phyloP scores from a whole-genome alignment of 1,140 invertebrate species.

The Drosophila gunungcola region DNA sequence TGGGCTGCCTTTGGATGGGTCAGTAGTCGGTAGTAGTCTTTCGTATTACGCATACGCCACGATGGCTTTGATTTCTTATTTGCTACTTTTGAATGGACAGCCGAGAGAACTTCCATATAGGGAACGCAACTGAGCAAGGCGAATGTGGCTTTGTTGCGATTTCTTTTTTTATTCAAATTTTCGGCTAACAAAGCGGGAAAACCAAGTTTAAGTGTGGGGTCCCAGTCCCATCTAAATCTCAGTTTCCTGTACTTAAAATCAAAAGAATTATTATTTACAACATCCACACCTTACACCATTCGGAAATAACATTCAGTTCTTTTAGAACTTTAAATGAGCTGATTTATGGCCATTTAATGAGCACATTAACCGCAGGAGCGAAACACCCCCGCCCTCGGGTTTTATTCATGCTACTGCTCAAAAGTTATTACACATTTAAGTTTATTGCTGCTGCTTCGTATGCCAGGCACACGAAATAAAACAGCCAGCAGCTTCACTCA shows the following conservation, averaged over 20 bases:
- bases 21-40: slow-evolving; percentile 35
- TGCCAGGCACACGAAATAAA: slow-evolving; percentile 32
- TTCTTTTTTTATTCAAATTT: slow-evolving; percentile 45
- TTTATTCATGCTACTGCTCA: slow-evolving; percentile 26
- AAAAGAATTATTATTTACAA: slow-evolving; percentile 52
- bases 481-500: slow-evolving; percentile 29
- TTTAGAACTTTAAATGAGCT: slow-evolving; percentile 67
- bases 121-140: slow-evolving; percentile 26
- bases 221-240: not conserved
- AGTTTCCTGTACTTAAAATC: slow-evolving; percentile 25
- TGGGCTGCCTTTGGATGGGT: slow-evolving; percentile 54
- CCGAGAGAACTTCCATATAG: slow-evolving; percentile 55
- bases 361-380: slow-evolving; percentile 54
- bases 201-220: not conserved
- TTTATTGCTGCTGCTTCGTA: slow-evolving; percentile 34
- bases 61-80: slow-evolving; percentile 52
- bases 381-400: not conserved
- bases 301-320: slow-evolving; percentile 29
- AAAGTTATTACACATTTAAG: slow-evolving; percentile 64
- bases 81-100: slow-evolving; percentile 20
- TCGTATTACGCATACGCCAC: slow-evolving; percentile 69
- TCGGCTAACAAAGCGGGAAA: not conserved
- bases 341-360: slow-evolving; percentile 80
- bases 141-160: slow-evolving; percentile 45
- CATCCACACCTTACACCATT: slow-evolving; percentile 49